These are phyloP conservation scores for Xiphorhynchus elegans DNA, from an alignment of 2,113 vertebrate species.

Conservation along the genomic window DNA sequence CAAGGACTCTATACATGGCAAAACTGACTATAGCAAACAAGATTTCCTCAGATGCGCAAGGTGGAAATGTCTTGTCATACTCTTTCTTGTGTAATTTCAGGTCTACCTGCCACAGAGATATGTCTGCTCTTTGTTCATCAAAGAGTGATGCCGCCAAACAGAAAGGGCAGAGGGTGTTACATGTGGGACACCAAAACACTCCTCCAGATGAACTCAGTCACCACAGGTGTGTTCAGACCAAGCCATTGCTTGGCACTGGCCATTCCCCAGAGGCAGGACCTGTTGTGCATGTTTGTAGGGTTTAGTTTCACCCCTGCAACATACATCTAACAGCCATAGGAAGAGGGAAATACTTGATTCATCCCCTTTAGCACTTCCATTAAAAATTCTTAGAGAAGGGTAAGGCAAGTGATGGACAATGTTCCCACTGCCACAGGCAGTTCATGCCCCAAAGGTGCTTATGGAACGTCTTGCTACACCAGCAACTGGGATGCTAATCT, in stretches of 20 bases:
- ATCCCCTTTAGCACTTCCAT: background rate
- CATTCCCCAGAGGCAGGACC: background rate
- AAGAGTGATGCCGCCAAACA: background rate
- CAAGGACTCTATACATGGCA: background rate
- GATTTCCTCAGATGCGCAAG: background rate
- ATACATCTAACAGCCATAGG: background rate
- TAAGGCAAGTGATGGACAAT: background rate
- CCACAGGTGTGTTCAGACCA: background rate
- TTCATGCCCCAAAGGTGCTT: background rate
- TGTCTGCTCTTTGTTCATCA: background rate
- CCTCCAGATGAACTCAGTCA: background rate
- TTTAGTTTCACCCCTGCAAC: background rate
- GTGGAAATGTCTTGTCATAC: background rate
- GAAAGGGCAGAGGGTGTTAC: background rate
- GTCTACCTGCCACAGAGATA: background rate
- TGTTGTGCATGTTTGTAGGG: background rate
- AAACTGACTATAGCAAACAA: background rate
- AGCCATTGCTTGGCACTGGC: background rate
- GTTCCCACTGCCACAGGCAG: background rate
- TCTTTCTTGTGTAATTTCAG: background rate
- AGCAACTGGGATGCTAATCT: background rate
- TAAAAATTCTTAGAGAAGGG: background rate
- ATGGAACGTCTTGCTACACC: background rate
- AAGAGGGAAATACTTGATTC: background rate
- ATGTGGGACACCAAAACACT: background rate